phyloP scores from a whole-genome alignment of 2,113 vertebrate genomes.

The Epinephelus cyanopodus region DNA sequence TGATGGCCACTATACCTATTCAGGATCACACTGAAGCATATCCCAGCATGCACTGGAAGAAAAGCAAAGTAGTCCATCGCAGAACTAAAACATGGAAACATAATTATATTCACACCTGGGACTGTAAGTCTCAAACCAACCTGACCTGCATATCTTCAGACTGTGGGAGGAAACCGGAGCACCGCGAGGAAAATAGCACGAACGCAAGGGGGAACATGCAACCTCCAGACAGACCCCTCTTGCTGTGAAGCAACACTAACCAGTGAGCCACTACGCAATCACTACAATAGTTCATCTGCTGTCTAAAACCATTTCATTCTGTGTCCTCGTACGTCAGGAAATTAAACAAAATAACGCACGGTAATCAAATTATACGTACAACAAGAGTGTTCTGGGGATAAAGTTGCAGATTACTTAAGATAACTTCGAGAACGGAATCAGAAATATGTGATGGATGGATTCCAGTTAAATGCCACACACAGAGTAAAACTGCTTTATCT shows the following conservation, averaged over 20 bases:
- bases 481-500: neutral
- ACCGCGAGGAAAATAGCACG: neutral
- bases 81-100: neutral
- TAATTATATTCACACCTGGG: slow-evolving; percentile 35
- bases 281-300: neutral
- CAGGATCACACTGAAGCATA: neutral
- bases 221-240: neutral
- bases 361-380: neutral
- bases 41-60: neutral
- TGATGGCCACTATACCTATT: neutral
- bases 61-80: slow-evolving; percentile 16
- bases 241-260: neutral
- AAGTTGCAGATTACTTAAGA: neutral
- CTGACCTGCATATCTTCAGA: slow-evolving; percentile 5
- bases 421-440: neutral
- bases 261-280: neutral
- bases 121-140: slow-evolving; percentile 16
- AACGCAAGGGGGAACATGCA: no score
- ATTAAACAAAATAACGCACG: neutral
- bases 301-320: neutral
- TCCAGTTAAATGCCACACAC: neutral
- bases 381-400: neutral
- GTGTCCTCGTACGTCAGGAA: neutral
- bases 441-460: neutral
- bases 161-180: slow-evolving; percentile 37